Conservation (phyloP, 2,113 vertebrate genomes). For the Neotragus pygmaeus region DNA sequence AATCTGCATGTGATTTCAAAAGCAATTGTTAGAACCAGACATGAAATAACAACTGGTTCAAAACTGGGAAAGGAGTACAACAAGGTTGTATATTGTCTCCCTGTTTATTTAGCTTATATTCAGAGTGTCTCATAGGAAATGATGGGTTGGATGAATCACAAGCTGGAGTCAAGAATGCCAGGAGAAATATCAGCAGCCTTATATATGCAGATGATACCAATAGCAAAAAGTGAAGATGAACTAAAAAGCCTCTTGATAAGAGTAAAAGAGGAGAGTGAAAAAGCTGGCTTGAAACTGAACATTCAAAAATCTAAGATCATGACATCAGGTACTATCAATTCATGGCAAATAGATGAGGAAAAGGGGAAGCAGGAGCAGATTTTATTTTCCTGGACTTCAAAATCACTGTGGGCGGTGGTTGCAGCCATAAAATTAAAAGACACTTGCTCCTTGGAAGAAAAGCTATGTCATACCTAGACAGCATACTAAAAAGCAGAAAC, state of each 20-base stretch:
- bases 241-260: neutral
- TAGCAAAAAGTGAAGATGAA: neutral
- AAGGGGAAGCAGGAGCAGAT: neutral
- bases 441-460: neutral
- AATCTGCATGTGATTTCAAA: neutral
- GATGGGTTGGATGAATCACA: neutral
- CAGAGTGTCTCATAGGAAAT: neutral
- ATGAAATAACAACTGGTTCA: neutral
- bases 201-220: neutral
- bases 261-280: neutral
- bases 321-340: neutral
- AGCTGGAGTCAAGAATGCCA: neutral
- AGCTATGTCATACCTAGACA: neutral
- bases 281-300: neutral
- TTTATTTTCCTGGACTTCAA: neutral
- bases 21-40: neutral
- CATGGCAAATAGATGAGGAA: neutral
- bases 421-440: neutral
- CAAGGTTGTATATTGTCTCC: neutral
- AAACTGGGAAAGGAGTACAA: neutral
- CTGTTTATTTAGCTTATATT: neutral
- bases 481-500: neutral
- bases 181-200: neutral
- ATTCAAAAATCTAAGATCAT: neutral
- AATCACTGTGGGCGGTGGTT: neutral